Conservation (phyloP, 2,888 invertebrate species). For the Pardosa pseudoannulata region DNA sequence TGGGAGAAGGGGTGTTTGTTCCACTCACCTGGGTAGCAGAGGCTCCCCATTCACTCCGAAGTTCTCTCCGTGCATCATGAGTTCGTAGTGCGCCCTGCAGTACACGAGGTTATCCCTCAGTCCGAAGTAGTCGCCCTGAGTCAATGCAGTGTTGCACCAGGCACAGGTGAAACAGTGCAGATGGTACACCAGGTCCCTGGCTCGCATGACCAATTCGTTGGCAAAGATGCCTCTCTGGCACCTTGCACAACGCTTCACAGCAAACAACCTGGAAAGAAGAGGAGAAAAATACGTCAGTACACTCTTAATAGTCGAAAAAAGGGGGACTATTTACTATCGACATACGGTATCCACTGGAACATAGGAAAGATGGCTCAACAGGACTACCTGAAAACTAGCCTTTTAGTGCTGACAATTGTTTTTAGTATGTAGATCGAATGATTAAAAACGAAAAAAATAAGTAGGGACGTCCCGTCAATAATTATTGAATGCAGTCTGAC, state of each 20-base stretch:
- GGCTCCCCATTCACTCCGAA: slow-evolving; percentile 26
- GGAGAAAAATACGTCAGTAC: too few relatives aligned
- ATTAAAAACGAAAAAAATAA: too few relatives aligned
- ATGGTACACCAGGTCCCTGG: slow-evolving; percentile 94
- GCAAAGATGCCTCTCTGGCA: slow-evolving; percentile 93
- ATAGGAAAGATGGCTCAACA: too few relatives aligned
- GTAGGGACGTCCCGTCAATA: too few relatives aligned
- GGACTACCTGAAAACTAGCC: too few relatives aligned
- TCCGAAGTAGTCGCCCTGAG: slow-evolving; percentile 95
- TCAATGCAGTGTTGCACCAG: slow-evolving; percentile 89
- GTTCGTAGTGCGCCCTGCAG: slow-evolving; percentile 84
- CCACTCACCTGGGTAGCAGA: not conserved
- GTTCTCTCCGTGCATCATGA: slow-evolving; percentile 78
- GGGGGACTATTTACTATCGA: too few relatives aligned
- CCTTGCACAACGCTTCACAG: slow-evolving; percentile 86
- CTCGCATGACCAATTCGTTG: slow-evolving; percentile 96
- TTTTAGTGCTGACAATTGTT: too few relatives aligned
- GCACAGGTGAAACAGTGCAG: slow-evolving; percentile 96
- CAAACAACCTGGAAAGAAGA: slow-evolving; percentile 85
- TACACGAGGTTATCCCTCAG: slow-evolving; percentile 88
- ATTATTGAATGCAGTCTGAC: too few relatives aligned
- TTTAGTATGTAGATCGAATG: too few relatives aligned
- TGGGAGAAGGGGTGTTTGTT: too few relatives aligned
- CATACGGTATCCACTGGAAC: too few relatives aligned
- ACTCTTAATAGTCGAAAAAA: too few relatives aligned